Conservation (phyloP, 2,888 invertebrate genomes). For the Chouioia cunea region DNA sequence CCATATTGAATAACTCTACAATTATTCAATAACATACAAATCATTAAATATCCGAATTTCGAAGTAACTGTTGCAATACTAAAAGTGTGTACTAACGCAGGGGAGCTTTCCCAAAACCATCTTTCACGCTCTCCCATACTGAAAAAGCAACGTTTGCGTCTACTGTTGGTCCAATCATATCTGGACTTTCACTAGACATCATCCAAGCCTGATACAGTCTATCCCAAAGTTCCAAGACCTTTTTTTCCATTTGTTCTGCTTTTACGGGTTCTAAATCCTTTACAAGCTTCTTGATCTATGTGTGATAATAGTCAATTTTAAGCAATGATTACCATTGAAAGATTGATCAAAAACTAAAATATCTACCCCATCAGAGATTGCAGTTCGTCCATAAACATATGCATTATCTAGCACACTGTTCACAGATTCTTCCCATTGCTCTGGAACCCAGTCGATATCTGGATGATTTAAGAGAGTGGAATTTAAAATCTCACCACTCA, state of each 20-base stretch:
- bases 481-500: slow-evolving; percentile 89
- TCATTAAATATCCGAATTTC: neutral
- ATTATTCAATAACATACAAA: neutral
- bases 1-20: slow-evolving; percentile 78
- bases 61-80: neutral
- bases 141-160: slow-evolving; percentile 79
- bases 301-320: slow-evolving; percentile 18
- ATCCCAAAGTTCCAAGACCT: slow-evolving; percentile 94
- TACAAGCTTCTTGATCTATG: slow-evolving; percentile 80
- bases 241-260: slow-evolving; percentile 85
- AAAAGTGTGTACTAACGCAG: slow-evolving; percentile 70
- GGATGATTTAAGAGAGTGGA: slow-evolving; percentile 91
- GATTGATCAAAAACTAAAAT: slow-evolving; percentile 2
- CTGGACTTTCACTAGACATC: slow-evolving; percentile 74
- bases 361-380: slow-evolving; percentile 86
- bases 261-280: slow-evolving; percentile 85
- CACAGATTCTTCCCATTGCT: slow-evolving; percentile 85
- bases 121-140: slow-evolving; percentile 80
- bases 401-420: slow-evolving; percentile 94
- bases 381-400: slow-evolving; percentile 91
- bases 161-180: slow-evolving; percentile 78
- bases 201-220: slow-evolving; percentile 94
- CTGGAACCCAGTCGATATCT: slow-evolving; percentile 82
- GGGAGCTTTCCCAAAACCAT: slow-evolving; percentile 81
- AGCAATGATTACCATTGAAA: neutral